Percentiles rank a stretch among this genome's conserved stretches.
phyloP scores from a whole-genome alignment of 2,797 vertebrate species.

The Dryobates pubescens region DNA sequence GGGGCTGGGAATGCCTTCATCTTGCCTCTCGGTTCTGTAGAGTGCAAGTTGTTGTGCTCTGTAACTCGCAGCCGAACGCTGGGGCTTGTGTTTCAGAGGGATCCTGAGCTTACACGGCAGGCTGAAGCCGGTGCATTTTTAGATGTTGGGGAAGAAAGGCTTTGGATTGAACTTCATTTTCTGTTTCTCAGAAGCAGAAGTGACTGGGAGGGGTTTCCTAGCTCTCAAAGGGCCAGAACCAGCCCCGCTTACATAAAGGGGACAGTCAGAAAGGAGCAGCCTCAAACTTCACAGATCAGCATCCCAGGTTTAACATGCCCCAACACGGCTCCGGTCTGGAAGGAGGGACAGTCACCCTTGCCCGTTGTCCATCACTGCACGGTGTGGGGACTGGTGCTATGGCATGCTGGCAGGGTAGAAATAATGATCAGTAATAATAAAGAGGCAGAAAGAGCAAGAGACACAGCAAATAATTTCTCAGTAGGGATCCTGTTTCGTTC shows the following conservation, averaged over 20 bases:
- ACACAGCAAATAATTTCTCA: background rate
- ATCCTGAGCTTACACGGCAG: background rate
- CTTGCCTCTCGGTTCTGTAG: background rate
- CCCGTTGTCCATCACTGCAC: background rate
- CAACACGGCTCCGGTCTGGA: background rate
- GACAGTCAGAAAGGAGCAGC: background rate
- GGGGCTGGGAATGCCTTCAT: conserved; percentile 39
- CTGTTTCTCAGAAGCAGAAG: background rate
- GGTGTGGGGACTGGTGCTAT: background rate
- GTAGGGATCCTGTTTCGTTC: background rate
- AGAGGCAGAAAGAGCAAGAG: background rate
- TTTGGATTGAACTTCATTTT: background rate
- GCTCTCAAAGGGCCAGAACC: background rate
- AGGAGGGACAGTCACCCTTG: background rate
- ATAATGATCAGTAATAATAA: background rate
- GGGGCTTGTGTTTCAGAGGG: background rate
- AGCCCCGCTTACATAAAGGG: background rate
- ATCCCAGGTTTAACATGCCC: background rate
- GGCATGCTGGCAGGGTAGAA: background rate
- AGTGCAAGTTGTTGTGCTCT: background rate
- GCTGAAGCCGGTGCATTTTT: background rate
- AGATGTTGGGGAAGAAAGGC: background rate
- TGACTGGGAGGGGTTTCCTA: conserved; percentile 1
- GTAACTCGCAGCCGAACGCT: background rate
- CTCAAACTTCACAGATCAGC: background rate